These are phyloP conservation scores for Benitochromis conjunctus DNA, from an alignment of 2,113 vertebrate species.

Conservation along the genomic window DNA sequence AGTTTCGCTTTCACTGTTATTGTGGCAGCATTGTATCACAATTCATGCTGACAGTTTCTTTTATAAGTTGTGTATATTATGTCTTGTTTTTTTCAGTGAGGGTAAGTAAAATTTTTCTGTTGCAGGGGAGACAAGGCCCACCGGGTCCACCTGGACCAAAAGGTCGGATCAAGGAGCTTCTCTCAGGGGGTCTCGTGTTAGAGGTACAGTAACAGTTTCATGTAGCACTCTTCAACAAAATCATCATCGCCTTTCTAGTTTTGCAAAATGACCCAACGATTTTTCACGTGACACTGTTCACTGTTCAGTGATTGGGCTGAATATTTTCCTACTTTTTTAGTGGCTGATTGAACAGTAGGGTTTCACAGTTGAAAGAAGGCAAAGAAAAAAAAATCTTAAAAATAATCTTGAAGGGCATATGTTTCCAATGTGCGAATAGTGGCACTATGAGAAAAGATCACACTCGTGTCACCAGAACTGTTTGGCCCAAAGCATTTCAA, in stretches of 20 bases:
- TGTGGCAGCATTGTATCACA: not conserved
- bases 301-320: not conserved
- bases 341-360: not conserved
- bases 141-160: slow-evolving; percentile 83
- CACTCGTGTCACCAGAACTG: not conserved
- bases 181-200: not conserved
- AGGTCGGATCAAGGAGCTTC: slow-evolving; percentile 67
- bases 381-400: not conserved
- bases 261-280: not conserved
- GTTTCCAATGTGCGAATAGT: not conserved
- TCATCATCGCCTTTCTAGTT: not conserved
- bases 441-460: not conserved
- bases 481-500: not conserved
- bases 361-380: not conserved
- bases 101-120: not conserved
- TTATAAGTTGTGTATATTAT: not conserved
- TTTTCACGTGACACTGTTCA: not conserved
- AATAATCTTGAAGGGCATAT: not conserved
- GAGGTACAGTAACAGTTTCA: slow-evolving; percentile 25
- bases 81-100: not conserved
- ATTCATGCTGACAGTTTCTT: not conserved
- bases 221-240: not conserved
- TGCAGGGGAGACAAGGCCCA: slow-evolving; percentile 80
- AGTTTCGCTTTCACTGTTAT: not conserved
- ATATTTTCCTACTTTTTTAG: not conserved